Base-by-base conservation (phyloP, 2,113 vertebrate genomes). In the Perca flavescens region DNA sequence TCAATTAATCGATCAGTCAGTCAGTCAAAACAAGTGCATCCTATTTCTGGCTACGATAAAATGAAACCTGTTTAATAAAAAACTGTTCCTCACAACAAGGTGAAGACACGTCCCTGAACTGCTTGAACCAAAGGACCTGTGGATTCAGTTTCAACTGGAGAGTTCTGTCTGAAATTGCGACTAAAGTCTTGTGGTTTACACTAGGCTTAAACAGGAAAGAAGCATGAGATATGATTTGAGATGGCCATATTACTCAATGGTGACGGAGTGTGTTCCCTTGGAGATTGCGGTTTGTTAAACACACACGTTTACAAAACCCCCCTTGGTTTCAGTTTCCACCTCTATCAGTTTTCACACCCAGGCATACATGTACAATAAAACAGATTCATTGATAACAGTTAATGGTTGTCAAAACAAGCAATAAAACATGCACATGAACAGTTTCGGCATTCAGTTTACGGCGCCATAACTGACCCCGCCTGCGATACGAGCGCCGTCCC, bases 401-500 rank as follows among this genome's bases (percentile, higher is more conserved):
- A 13, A 46, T 5, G 31, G 49, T 72, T 78, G 58, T 68, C 54
- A 85, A 61, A 69, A 52, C 34, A 71, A 66, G 11, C 50, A 47
- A 10, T 31, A 60, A 74, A 78, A 67, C 14, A 6, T 62, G 16
- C 4, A 77, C 11, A 40, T 6, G 2, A 34, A 43, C n/a, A 22
- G 11, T 73, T 69, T n/a, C 1, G 58, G 40, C 0, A 49, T 54
- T 49, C 13, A 49, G 13, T 43, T 77, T 49, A 57, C 3, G 0
- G 8, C 3, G 10, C 16, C 4, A 65, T 10, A 3, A 93, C 95
- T n/a, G 50, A 96, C 95, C 91, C 94, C 94, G 60, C 94, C 95
- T 19, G 96, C 94, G 0, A 95, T 95, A 3, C 74, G 19, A n/a
- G 95, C 90, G 0, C 93, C 93, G 8, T 96, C 95, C 1, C 88